Evolutionary conservation across 1,140 invertebrate genomes (phyloP), one percentile per base, ranked within the genome.

Genomic region (Drosophila ogumai): DNA sequence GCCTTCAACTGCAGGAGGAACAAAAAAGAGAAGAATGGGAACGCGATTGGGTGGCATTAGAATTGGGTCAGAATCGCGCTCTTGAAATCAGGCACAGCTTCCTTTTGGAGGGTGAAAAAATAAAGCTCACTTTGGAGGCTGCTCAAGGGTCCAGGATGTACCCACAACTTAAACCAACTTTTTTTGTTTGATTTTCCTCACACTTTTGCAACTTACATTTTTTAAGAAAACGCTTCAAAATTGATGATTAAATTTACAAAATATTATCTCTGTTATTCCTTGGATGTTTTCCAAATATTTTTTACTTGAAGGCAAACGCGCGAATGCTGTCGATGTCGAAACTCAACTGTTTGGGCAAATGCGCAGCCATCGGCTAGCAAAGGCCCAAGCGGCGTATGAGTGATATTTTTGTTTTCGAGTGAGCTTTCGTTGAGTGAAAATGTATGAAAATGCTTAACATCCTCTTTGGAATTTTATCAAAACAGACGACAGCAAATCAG

Each of bases 331-430:
- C 72, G 50, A 52, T 90, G 84, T 84, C 61, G 68, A 81, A 43
- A 90, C 80, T 90, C 85, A 81, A 88, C 84, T 88, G 85, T 90
- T 88, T 88, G 80, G 80, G 52, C 73, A 80, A 81, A 71, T 82
- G 84, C 84, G 80, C 84, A 87, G 84, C 50, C 61, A 52, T 40
- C 67, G 57, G 50, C 77, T 68, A 86, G 61, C 81, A 49, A 54
- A 56, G 71, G 81, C 76, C 65, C 85, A 88, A 75, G 82, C 82
- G 75, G 79, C 82, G 82, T 88, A 87, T 87, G 82, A 88, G 82
- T 82, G 80, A 88, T 87, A 63, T 87, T 87, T 44, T 55, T 25
- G 74, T 38, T 43, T 57, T 60, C 34, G 68, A 68, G 73, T 68
- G 84, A 88, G 85, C 76, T 86, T 84, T 90, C 46, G 22, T 32